Evolutionary conservation across 2,113 vertebrate species (phyloP), one percentile per base, ranked within the genome.

Genomic region (Callaeas wilsoni): DNA sequence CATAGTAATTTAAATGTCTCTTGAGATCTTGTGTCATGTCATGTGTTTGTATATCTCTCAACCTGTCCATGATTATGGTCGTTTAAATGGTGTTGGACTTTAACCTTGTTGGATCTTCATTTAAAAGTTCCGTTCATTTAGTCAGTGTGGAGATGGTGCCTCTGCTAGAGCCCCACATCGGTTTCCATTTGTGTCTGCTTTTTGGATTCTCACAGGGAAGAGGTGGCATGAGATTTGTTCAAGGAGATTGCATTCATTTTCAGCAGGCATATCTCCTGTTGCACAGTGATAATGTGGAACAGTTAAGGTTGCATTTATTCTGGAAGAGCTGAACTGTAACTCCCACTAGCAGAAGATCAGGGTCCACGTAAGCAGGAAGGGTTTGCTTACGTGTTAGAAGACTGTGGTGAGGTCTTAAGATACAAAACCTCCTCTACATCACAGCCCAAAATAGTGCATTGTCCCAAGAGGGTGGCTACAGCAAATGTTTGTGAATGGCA

Each of bases 11-110:
- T 96, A 94, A 92, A 90, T 87, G 90, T 93, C 91, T 96, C 93
- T 96, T 96, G 90, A 95, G 94, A 95, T 94, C 76, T 84, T 65
- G 42, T 94, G 92, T 96, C 94, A 97, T 95, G 64, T 97, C 93
- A 91, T 94, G 65, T 77, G 63, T 95, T 96, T 96, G 55, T 64
- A 10, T 93, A 47, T 95, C 85, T 97, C 93, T 93, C 87, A 96
- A 84, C 62, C 97, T 92, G 89, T 94, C 91, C 84, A 7, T 87
- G 92, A 89, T 96, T 94, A 29, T 65, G 94, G 84, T 92, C 95
- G 77, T 96, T 97, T 95, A 93, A 97, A 93, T 90, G 90, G 71
- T 52, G 63, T 68, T 74, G 55, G 26, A 89, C 84, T 97, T 98
- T 96, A 95, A 92, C 88, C 52, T 94, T 79, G 73, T 92, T 95